Base-by-base conservation (phyloP, 2,888 invertebrate species). In the Pardosa pseudoannulata region DNA sequence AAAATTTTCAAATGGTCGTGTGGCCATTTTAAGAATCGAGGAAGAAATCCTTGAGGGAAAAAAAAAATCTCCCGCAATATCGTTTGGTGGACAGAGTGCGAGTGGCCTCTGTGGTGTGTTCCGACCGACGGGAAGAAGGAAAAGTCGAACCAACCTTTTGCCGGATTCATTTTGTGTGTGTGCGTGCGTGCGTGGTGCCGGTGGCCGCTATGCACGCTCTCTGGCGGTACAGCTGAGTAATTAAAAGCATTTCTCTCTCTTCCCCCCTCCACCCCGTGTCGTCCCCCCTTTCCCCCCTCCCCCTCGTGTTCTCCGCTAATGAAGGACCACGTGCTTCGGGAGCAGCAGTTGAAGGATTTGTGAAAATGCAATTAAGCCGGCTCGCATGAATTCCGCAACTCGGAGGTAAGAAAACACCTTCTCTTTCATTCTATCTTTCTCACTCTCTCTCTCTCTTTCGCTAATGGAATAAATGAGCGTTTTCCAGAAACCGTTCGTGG, bases 191-290 rank as follows among this genome's bases (percentile, higher is more conserved):
- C 23, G 46, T 46, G 46, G 16, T 16, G 19, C 32, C 32, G 31
- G 56, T 32, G 50, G 70, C 81, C 50, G 70, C 56, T 67, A 67
- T 74, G 83, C 76, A 83, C 83, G 83, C 83, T 85, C 83, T 85
- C 83, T 85, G 73, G 83, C 83, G 83, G 83, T 71, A 78, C 83
- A 79, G 83, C 78, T 85, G 83, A 85, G 83, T 85, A 85, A 85
- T 85, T 85, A 85, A 85, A 85, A 85, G 73, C 36, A 41, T 67
- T 83, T 70, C 71, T 75, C 67, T 75, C 67, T 72, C 29, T n/a
- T n/a, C n/a, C n/a, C n/a, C n/a, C n/a, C 56, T 29, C 67, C 74
- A 50, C 71, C 78, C 73, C 73, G 41, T n/a, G n/a, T n/a, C n/a
- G n/a, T n/a, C n/a, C 73, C 73, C 65, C 78, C n/a, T 65, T 29